Evolutionary conservation across 1,140 invertebrate species (phyloP).

Genomic region (Matsumurasca onukii): DNA sequence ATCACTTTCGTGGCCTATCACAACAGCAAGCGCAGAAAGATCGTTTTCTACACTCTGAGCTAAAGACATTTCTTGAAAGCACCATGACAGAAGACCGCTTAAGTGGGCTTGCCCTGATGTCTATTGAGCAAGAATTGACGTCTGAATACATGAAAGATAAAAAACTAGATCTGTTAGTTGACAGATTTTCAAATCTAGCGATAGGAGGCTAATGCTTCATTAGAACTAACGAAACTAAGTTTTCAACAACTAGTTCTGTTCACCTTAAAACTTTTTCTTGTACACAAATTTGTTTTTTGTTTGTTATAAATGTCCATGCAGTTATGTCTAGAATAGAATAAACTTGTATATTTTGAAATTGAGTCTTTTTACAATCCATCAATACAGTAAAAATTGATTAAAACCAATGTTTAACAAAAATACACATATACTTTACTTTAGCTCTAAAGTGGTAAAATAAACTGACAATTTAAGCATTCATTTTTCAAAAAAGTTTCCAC

Average conservation of each 20-base stretch:
- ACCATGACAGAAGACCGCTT: background rate
- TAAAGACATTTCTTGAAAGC: background rate
- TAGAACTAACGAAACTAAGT: background rate
- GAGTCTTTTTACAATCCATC: slow-evolving; percentile 1
- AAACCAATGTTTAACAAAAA: background rate
- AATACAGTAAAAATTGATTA: background rate
- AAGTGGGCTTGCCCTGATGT: background rate
- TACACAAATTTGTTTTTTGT: slow-evolving; percentile 1
- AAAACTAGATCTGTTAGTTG: slow-evolving; percentile 1
- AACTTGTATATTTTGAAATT: background rate
- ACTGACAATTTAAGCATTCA: too few relatives aligned
- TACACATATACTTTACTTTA: background rate
- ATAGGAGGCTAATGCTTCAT: background rate
- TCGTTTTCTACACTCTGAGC: background rate
- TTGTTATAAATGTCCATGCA: background rate
- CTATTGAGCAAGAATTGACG: background rate
- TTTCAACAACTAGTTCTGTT: background rate
- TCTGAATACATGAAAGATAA: slow-evolving; percentile 1
- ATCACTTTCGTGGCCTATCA: background rate
- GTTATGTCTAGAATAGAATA: slow-evolving; percentile 1
- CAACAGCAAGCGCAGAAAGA: background rate
- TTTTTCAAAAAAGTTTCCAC: background rate
- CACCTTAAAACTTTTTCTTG: background rate
- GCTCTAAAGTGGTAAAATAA: background rate
- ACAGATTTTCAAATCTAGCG: background rate